These are phyloP conservation scores for Synanthedon vespiformis DNA, from an alignment of 2,888 invertebrate genomes.

Conservation along the genomic window DNA sequence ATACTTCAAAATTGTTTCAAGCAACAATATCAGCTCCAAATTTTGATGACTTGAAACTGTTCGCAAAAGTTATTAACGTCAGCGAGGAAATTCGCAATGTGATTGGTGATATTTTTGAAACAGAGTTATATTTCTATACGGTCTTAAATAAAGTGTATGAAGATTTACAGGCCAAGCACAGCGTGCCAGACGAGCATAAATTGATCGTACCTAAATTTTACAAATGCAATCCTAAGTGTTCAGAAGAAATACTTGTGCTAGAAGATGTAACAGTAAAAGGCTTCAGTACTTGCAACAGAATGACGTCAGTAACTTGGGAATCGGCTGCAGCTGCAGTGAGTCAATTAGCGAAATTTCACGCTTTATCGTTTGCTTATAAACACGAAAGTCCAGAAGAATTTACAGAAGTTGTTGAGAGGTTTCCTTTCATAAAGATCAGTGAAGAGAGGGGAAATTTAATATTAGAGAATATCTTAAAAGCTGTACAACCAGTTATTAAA, in stretches of 20 bases:
- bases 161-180: conserved; percentile 7
- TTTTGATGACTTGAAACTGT: conserved; percentile 19
- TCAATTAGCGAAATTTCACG: conserved; percentile 31
- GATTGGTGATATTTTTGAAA: conserved; percentile 8
- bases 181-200: conserved; percentile 4
- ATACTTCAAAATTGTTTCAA: conserved; percentile 19
- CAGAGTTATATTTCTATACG: conserved; percentile 3
- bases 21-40: conserved; percentile 12
- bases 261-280: conserved; percentile 21
- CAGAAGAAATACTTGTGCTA: conserved; percentile 17
- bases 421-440: background rate
- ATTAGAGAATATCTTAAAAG: background rate
- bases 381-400: conserved; percentile 23
- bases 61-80: conserved; percentile 34
- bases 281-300: conserved; percentile 21
- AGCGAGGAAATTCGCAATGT: conserved; percentile 21
- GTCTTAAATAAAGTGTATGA: conserved; percentile 1
- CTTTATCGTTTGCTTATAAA: conserved; percentile 27
- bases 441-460: background rate
- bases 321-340: conserved; percentile 20
- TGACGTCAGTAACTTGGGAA: conserved; percentile 21
- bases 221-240: conserved; percentile 7
- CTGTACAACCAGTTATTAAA: background rate
- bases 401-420: conserved; percentile 1
- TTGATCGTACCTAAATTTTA: conserved; percentile 14